Base-by-base conservation (phyloP, 1,140 invertebrate species). In the Lasaia peninsularis region DNA sequence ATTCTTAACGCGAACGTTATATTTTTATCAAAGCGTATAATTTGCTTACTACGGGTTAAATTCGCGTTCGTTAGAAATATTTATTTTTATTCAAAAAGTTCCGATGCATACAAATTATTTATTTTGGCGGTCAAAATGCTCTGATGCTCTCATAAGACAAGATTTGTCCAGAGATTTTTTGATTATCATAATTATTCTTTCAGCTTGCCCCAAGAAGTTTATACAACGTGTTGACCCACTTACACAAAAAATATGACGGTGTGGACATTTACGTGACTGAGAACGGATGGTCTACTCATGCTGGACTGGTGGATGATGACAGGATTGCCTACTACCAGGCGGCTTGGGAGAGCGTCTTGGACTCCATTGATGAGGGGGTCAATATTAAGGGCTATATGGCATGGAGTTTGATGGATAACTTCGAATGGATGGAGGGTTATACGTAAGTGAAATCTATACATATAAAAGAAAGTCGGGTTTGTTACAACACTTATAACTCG, bases 301-400 rank as follows among this genome's bases (percentile, higher is more conserved):
- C n/a, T n/a, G 18, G 50, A 2, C 14, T 28, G 2, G 28, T 31
- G 12, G 50, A 52, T 52, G 50, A 52, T 16, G 50, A 33, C 9
- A 52, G 50, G 21, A 14, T 52, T 11, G 14, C 28, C 12, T 52
- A 52, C 12, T 52, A 52, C 21, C 24, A 24, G 8, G 50, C 50
- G 14, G 50, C 50, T 11, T 52, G 68, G 34, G 68, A 90, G 87
- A 64, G 66, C 33, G 50, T 73, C 9, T 63, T 96, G 93, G 83
- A 95, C 92, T 14, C 69, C 93, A 2, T 92, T 92, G 73, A 90
- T 90, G 54, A 93, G 94, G 20, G 92, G 93, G 75, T 96, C 93
- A 76, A 31, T 78, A 92, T 75, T 81, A 93, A 0, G 68, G 92
- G 21, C 0, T 83, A 78, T 28, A 78, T 77, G 52, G 68, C 70